Evolutionary conservation across 2,888 invertebrate genomes (phyloP).

Genomic region (Drosophila nigricruria): DNA sequence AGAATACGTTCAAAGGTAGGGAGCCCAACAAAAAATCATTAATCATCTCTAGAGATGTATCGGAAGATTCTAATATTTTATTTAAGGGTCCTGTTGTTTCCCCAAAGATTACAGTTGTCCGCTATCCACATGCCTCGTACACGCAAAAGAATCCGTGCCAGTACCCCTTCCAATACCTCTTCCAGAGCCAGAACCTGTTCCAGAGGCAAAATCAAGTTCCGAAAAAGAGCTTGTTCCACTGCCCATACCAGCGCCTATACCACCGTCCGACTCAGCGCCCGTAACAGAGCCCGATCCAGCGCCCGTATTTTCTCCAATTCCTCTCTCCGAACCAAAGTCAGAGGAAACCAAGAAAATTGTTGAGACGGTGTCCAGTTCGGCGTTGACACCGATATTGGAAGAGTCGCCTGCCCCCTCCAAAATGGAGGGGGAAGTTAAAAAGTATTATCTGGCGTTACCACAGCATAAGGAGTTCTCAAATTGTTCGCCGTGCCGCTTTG

Average conservation of each 20-base stretch:
- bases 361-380: neutral
- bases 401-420: neutral
- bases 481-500: conserved; percentile 76
- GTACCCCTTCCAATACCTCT: neutral
- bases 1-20: conserved; percentile 19
- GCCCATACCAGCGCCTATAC: neutral
- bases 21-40: neutral
- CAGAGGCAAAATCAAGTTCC: neutral
- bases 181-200: neutral
- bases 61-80: neutral
- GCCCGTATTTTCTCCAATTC: neutral
- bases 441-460: conserved; percentile 70
- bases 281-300: neutral
- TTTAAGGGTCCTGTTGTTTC: conserved; percentile 8
- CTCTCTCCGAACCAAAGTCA: neutral
- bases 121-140: neutral
- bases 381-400: neutral
- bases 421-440: neutral
- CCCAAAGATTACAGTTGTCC: neutral
- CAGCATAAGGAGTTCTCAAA: conserved; percentile 77
- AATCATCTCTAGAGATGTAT: neutral
- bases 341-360: neutral
- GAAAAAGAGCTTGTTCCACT: neutral
- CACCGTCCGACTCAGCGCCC: neutral
- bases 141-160: neutral